Conservation (phyloP, 2,113 vertebrate genomes). For the Anoplopoma fimbria region DNA sequence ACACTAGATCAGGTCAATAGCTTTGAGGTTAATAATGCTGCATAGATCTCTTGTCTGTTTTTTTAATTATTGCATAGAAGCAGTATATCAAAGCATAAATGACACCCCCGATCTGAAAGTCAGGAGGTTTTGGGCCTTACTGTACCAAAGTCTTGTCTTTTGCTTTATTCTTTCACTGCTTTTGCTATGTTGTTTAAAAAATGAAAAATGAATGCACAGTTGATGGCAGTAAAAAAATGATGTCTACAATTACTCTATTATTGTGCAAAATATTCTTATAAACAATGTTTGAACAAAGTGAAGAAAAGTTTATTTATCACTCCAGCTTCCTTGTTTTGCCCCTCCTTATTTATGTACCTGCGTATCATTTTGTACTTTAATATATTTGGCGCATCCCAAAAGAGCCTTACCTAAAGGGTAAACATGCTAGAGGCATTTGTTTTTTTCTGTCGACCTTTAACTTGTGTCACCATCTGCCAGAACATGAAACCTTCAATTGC, state of each 20-base stretch:
- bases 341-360: no score
- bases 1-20: conserved; percentile 68
- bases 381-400: no score
- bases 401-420: no score
- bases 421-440: no score
- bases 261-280: neutral
- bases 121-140: neutral
- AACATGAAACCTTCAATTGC: neutral
- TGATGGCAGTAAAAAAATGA: neutral
- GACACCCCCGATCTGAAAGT: conserved; percentile 7
- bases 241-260: neutral
- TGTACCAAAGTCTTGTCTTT: neutral
- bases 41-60: conserved; percentile 37
- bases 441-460: no score
- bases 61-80: conserved; percentile 24
- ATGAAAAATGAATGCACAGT: neutral
- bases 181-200: neutral
- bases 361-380: no score
- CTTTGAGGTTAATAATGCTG: conserved; percentile 62
- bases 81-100: conserved; percentile 21
- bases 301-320: no score
- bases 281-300: no score
- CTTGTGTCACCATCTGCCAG: no score
- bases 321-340: no score
- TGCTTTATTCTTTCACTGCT: neutral